Base-by-base conservation (phyloP, 2,888 invertebrate genomes). In the Cataglyphis albicans region DNA sequence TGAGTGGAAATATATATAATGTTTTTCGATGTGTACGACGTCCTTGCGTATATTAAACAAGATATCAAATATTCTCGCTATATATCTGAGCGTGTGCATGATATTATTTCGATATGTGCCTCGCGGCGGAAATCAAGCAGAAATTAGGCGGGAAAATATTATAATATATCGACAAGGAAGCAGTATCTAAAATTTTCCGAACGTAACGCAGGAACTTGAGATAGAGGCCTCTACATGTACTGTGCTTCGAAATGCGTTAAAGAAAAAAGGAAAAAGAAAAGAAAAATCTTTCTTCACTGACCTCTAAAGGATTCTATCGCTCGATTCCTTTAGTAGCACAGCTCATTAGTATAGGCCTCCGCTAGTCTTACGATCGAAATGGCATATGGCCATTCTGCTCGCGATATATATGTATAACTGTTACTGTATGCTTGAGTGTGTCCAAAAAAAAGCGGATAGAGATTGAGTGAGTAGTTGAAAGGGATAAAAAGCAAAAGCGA, bases 301-400 rank as follows among this genome's bases (percentile, higher is more conserved):
- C 84, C 90, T 89, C 86, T 81, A 82, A 86, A 83, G 78, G 84
- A 86, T 82, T 74, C 83, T 82, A 84, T 83, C 72, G 82, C 83
- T 84, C 67, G 59, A 86, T 82, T 87, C 65, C 68, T 86, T 83
- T 83, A 81, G 80, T 80, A 73, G 88, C 89, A 90, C 90, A 88
- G 90, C 87, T 67, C 84, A 86, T 89, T 89, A 88, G 91, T 91
- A 92, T 93, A 93, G 94, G 94, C 94, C 94, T 94, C 93, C 93
- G 92, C 94, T 94, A 94, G 94, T 94, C 94, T 93, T 93, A 92
- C 87, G 92, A 91, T 91, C 91, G 90, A 92, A 91, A 91, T 93
- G 92, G 92, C 91, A 89, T 89, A 87, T 87, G 86, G 92, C 92
- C 92, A 91, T 91, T 91, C 91, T 91, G 90, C 92, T 93, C 91